Conservation (phyloP, 2,888 invertebrate species). For the Odontothrips loti region DNA sequence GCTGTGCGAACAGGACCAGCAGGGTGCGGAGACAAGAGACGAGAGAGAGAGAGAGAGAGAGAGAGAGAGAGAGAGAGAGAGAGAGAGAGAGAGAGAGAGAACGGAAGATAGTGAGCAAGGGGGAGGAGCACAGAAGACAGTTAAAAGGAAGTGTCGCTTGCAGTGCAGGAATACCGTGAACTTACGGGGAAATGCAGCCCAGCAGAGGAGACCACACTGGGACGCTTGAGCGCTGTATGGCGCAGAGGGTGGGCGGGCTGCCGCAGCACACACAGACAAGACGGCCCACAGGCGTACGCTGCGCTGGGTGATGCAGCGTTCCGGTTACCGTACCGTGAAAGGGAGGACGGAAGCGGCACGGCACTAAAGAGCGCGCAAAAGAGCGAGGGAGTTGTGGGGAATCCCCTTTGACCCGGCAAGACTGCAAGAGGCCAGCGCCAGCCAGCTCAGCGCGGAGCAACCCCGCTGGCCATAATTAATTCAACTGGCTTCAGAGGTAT, state of each 20-base stretch:
- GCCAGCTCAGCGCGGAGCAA: too few species aligned
- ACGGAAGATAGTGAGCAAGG: neutral
- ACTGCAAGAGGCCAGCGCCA: too few species aligned
- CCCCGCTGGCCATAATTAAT: too few species aligned
- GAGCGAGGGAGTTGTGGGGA: too few species aligned
- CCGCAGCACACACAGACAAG: neutral
- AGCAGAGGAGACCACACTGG: neutral
- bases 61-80: neutral
- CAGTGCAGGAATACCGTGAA: neutral
- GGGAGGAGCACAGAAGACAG: neutral
- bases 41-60: neutral
- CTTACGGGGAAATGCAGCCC: neutral
- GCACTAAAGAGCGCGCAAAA: too few species aligned
- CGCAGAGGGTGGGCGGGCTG: neutral
- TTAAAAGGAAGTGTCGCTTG: neutral
- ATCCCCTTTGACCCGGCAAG: too few species aligned
- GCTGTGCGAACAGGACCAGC: too few species aligned
- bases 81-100: neutral
- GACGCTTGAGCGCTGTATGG: neutral
- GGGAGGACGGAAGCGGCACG: too few species aligned
- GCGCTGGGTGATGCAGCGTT: too few species aligned
- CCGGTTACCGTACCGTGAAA: too few species aligned
- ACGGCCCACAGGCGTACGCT: too few species aligned
- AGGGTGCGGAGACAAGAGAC: neutral
- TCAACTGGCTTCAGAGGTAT: too few species aligned